Base-by-base conservation (phyloP, 2,797 vertebrate species). In the Phrynocephalus vlangalii region DNA sequence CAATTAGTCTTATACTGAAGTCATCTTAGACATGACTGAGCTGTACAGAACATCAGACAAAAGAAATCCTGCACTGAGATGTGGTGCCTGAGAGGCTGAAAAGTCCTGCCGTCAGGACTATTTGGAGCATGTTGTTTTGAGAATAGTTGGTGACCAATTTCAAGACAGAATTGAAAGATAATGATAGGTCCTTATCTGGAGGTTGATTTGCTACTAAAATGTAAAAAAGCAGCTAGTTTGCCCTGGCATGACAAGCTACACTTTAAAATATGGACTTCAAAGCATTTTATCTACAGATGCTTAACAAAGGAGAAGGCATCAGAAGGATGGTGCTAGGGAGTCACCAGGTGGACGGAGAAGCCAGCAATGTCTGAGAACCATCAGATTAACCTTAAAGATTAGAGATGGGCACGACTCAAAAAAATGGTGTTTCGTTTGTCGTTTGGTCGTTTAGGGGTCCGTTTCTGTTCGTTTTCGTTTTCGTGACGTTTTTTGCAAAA, bases 241-340 rank as follows among this genome's bases (percentile, higher is more conserved):
- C 60, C 38, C n/a, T 18, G n/a, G 85, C 6, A 9, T 24, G n/a
- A 83, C 18, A 83, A 86, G 79, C 56, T 18, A 83, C 87, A 86
- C 83, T n/a, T 89, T 79, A 22, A 90, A 85, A 33, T 93, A 92
- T 95, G 92, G 93, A 93, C 94, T 94, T 94, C 91, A 94, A 94
- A 92, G 92, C 87, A 63, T 93, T 95, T 95, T 96, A 94, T 96
- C 95, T 95, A 91, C 90, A 96, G 96, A 96, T 96, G 94, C 94
- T 91, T 95, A 95, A 93, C 96, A 97, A 95, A 96, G 97, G 96
- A 94, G 83, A 88, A 89, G 95, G 91, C 94, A 96, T 88, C 94
- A 95, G 96, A 93, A 95, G 94, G 93, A 92, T 76, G 93, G 83
- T 95, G 94, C 93, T 48, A 86, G 95, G 94, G 96, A 97, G 94